These are phyloP conservation scores for Myopa tessellatipennis DNA, from an alignment of 2,888 invertebrate species.

Conservation along the genomic window DNA sequence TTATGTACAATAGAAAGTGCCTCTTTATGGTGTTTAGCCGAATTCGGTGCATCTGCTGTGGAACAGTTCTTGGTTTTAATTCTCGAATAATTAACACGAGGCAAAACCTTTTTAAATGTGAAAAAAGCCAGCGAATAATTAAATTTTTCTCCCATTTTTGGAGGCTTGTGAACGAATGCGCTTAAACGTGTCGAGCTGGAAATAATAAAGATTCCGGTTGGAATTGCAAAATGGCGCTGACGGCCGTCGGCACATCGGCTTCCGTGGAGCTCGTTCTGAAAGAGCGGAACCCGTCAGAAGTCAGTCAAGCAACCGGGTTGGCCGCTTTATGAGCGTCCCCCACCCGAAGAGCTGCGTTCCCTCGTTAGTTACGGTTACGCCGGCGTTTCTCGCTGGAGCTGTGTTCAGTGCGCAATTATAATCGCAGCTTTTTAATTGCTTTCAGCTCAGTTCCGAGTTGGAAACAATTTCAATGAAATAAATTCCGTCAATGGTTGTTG, in stretches of 20 bases:
- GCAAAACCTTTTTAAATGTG: constrained; percentile 24
- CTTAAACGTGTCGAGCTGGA: constrained; percentile 39
- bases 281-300: constrained; percentile 30
- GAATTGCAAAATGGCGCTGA: constrained; percentile 46
- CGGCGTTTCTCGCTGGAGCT: constrained; percentile 13
- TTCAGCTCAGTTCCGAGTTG: constrained; percentile 55
- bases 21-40: too few relatives aligned
- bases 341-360: not conserved
- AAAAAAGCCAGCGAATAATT: constrained; percentile 25
- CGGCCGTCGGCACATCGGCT: constrained; percentile 42
- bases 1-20: too few relatives aligned
- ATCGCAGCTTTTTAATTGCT: constrained; percentile 59
- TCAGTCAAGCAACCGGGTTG: constrained; percentile 43
- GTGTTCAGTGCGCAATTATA: constrained; percentile 55
- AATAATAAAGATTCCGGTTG: constrained; percentile 46
- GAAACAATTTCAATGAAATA: constrained; percentile 51
- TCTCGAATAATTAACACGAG: constrained; percentile 30
- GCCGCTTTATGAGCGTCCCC: constrained; percentile 36
- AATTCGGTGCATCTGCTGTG: not conserved
- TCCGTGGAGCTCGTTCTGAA: constrained; percentile 37
- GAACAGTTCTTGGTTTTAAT: not conserved
- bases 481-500: constrained; percentile 46
- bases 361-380: not conserved
- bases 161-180: not conserved
- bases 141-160: constrained; percentile 27